Base-by-base conservation (phyloP, 2,797 vertebrate species). In the Clarias fuscus region DNA sequence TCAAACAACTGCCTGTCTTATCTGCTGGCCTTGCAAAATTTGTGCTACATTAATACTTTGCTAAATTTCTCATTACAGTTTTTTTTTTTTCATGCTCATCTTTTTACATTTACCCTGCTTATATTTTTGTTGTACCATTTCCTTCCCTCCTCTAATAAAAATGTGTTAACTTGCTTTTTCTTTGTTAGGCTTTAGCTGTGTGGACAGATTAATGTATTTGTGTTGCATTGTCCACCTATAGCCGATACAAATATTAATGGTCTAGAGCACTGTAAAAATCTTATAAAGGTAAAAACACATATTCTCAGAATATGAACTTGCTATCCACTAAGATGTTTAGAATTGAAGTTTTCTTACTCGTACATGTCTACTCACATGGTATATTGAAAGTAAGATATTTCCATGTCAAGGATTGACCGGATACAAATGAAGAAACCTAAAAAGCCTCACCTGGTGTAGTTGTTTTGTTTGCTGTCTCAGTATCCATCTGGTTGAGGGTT, bases 391-490 rank as follows among this genome's bases (percentile, higher is more conserved):
- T 33, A 59, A 78, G 59, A 78, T 15, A 53, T 7, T 7, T 53
- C 14, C 15, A 11, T 56, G 14, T n/a, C 48, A 15, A 75, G 43
- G 10, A 2, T 76, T 76, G 17, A 61, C 10, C 2, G 33, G 20
- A 79, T 40, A 33, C 20, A 61, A 22, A 7, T 27, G 6, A 79
- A 40, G n/a, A 72, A 61, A 6, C 0, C 24, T 27, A 33, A n/a
- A 61, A 62, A 56, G 17, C 48, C 64, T 85, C 17, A 88, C 86
- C 86, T 82, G 84, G 22, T 70, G 86, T n/a, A 2, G 18, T 37
- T n/a, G 71, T 77, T 48, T 24, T 67, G 77, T 64, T 53, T 59
- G 15, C 18, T 3, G 77, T 61, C 20, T 20, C 48, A 27, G 76
- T 73, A 17, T 20, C 33, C 48, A 8, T 33, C 65, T 65, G 83